phyloP scores from a whole-genome alignment of 2,888 invertebrate species.

The Ypsolopha scabrella region DNA sequence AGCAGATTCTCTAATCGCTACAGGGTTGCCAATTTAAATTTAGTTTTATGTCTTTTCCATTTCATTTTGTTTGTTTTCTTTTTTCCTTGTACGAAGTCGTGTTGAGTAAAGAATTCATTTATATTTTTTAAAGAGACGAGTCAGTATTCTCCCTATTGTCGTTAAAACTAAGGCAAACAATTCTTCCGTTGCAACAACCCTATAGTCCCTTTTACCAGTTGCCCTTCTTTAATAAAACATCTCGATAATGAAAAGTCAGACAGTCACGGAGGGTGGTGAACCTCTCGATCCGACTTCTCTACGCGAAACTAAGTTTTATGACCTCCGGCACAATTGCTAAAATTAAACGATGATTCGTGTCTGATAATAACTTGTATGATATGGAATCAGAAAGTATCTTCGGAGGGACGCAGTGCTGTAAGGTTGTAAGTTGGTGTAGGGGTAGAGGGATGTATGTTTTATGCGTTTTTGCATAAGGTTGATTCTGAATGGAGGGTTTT shows the following conservation, averaged over 20 bases:
- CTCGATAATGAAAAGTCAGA: conserved; percentile 71
- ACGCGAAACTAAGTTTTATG: conserved; percentile 40
- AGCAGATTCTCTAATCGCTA: conserved; percentile 10
- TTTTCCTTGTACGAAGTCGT: no score
- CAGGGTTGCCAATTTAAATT: conserved; percentile 16
- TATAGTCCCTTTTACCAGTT: conserved; percentile 38
- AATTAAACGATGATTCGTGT: conserved; percentile 33
- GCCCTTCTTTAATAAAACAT: conserved; percentile 69
- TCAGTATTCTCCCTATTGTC: no score
- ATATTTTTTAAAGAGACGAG: no score
- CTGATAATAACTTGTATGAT: conserved; percentile 66
- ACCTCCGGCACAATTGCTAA: conserved; percentile 31
- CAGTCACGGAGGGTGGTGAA: conserved; percentile 64
- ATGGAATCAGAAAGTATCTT: conserved; percentile 68
- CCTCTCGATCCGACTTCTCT: conserved; percentile 31
- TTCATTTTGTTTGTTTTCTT: no score
- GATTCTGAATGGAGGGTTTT: conserved; percentile 8
- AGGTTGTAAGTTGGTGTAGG: conserved; percentile 20
- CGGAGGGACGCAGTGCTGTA: conserved; percentile 13
- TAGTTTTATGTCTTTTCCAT: no score
- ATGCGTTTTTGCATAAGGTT: conserved; percentile 22
- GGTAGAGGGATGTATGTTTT: conserved; percentile 26
- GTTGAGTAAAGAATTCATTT: no score
- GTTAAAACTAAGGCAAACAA: no score
- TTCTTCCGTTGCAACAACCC: conserved; percentile 27